Evolutionary conservation across 2,113 vertebrate species (phyloP), one percentile per base, ranked within the genome.

Genomic region (Austrofundulus limnaeus): DNA sequence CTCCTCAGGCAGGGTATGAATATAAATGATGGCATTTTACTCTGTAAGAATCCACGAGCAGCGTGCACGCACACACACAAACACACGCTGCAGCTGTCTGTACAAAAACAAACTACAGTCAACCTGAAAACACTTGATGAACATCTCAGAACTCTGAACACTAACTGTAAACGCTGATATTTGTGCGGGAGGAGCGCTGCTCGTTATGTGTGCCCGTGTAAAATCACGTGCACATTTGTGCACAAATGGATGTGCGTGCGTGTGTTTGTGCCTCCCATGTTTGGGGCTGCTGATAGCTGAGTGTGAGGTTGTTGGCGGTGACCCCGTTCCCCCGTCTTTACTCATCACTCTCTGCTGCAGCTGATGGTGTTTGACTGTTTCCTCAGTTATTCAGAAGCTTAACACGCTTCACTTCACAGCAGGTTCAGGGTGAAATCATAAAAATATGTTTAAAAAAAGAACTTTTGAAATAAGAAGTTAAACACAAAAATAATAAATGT

Each of bases 21-120:
- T 84, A 82, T 84, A 83, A 82, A 87, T 84, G 56, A 80, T 31
- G 16, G 51, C 56, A 34, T 85, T 80, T 80, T 41, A 75, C 53
- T 58, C 39, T 43, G 62, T 58, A 24, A 64, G 51, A 72, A 51
- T 64, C 57, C 53, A 57, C 13, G 31, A 51, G 63, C 56, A 50
- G 47, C 56, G 23, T 55, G 63, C 70, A 34, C 20, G 1, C 17
- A 5, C 19, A 16, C 3, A 61, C 21, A 17, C 55, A 52, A 52
- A 28, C 14, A 17, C 31, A 12, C 5, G 15, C 31, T 55, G 58
- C 38, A 47, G 0, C 0, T 28, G 23, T 49, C 21, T 57, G 38
- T 12, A 38, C 41, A 46, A 39, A 57, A 43, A 45, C 28, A 20
- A 49, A 31, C 24, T 21, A 25, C 31, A 14, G 10, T 20, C 20